phyloP scores from a whole-genome alignment of 92 coral and sea anemone genomes.

The Actinernus sp. region DNA sequence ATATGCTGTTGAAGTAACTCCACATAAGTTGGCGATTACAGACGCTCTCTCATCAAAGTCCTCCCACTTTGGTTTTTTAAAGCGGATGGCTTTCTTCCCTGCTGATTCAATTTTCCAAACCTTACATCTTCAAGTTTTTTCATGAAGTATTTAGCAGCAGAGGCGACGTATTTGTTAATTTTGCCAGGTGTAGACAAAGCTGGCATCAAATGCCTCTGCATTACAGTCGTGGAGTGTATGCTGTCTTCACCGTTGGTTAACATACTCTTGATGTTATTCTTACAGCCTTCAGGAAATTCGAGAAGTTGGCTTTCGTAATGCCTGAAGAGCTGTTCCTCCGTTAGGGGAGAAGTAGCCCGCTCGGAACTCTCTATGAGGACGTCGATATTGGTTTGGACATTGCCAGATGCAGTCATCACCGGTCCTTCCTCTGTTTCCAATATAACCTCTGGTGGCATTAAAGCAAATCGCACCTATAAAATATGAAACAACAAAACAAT shows the following conservation, averaged over 20 bases:
- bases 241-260: slow-evolving; percentile 1
- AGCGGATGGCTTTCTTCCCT: not conserved
- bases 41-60: not conserved
- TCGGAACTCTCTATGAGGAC: slow-evolving; percentile 12
- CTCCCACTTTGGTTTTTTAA: slow-evolving; percentile 8
- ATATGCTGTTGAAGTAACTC: not conserved
- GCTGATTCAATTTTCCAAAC: not conserved
- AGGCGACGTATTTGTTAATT: not conserved
- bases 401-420: not conserved
- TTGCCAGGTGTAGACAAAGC: slow-evolving; percentile 10
- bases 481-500: too few species aligned
- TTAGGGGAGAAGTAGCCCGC: not conserved
- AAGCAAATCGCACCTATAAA: slow-evolving; percentile 11
- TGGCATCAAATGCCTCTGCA: slow-evolving; percentile 21
- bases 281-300: slow-evolving; percentile 8
- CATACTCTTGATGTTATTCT: slow-evolving; percentile 3
- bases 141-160: slow-evolving; percentile 19
- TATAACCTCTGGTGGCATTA: slow-evolving; percentile 14
- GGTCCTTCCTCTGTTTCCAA: slow-evolving; percentile 1
- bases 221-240: slow-evolving; percentile 9
- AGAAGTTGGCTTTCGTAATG: slow-evolving; percentile 7
- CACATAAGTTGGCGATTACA: not conserved
- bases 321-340: not conserved
- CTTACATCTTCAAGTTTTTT: slow-evolving; percentile 7
- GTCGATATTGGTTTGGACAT: slow-evolving; percentile 1